These are phyloP conservation scores for Drosophila tripunctata DNA, from an alignment of 2,888 invertebrate genomes.

Conservation along the genomic window DNA sequence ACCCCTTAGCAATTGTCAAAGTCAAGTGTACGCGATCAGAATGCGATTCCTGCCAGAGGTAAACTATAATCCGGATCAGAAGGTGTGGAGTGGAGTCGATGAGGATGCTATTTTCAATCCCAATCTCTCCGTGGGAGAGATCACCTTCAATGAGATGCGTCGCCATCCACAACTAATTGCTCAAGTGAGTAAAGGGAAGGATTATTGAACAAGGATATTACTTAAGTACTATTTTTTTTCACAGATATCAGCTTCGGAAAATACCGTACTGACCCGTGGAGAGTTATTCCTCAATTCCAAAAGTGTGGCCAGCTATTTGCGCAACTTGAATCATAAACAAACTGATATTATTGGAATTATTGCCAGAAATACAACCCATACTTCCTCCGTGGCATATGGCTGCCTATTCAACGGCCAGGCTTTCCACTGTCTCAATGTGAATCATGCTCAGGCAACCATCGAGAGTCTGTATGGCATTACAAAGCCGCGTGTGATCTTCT, in stretches of 20 bases:
- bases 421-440: slow-evolving; percentile 52
- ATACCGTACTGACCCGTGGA: slow-evolving; percentile 42
- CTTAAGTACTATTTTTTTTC: not conserved
- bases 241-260: slow-evolving; percentile 62
- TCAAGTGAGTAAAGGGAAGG: slow-evolving; percentile 22
- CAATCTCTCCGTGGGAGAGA: slow-evolving; percentile 60
- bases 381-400: slow-evolving; percentile 60
- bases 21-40: not conserved
- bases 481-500: slow-evolving; percentile 54
- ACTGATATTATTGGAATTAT: slow-evolving; percentile 63
- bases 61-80: slow-evolving; percentile 34
- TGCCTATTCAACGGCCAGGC: slow-evolving; percentile 63
- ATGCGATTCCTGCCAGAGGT: slow-evolving; percentile 30
- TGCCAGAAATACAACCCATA: slow-evolving; percentile 62
- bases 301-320: slow-evolving; percentile 57
- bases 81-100: slow-evolving; percentile 50
- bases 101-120: slow-evolving; percentile 24
- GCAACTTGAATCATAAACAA: slow-evolving; percentile 45
- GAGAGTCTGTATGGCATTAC: slow-evolving; percentile 48
- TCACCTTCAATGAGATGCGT: slow-evolving; percentile 51
- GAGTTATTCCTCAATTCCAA: slow-evolving; percentile 52
- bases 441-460: slow-evolving; percentile 35
- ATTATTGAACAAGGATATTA: not conserved
- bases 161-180: slow-evolving; percentile 50
- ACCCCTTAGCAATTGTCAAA: slow-evolving; percentile 21